Evolutionary conservation across 2,888 invertebrate genomes (phyloP).

Genomic region (Eupithecia subfuscata): DNA sequence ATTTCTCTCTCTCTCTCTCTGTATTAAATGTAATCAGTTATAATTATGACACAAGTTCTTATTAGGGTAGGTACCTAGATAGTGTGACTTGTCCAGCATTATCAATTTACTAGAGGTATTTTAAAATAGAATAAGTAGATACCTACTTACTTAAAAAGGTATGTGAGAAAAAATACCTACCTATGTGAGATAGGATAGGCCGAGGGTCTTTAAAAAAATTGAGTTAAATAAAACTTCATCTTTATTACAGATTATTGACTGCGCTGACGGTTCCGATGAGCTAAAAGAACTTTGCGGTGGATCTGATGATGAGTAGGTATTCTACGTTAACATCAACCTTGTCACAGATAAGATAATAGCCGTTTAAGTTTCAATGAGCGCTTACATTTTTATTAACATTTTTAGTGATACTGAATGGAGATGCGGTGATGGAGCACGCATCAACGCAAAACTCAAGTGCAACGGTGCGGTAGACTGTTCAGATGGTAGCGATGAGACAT

Average conservation of each 20-base stretch:
- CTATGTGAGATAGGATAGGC: too few relatives aligned
- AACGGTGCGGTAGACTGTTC: conserved; percentile 31
- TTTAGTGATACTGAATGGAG: conserved; percentile 8
- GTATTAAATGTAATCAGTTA: too few relatives aligned
- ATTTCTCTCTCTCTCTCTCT: too few relatives aligned
- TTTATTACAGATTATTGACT: conserved; percentile 18
- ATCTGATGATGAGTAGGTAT: conserved; percentile 17
- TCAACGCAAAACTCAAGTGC: conserved; percentile 24
- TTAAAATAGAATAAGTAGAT: too few relatives aligned
- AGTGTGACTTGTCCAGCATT: too few relatives aligned
- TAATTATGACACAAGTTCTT: too few relatives aligned
- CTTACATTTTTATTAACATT: background rate
- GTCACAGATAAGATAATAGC: background rate
- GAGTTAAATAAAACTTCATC: too few relatives aligned
- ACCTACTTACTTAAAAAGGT: too few relatives aligned
- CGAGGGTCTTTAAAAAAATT: too few relatives aligned
- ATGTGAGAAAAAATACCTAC: too few relatives aligned
- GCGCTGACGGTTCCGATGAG: conserved; percentile 35
- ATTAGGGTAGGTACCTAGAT: too few relatives aligned
- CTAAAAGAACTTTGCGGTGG: conserved; percentile 21
- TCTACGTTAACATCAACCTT: background rate
- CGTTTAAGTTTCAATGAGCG: background rate
- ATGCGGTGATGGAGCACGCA: conserved; percentile 33
- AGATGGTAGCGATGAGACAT: conserved; percentile 38
- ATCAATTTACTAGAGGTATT: too few relatives aligned